Evolutionary conservation across 2,113 vertebrate species (phyloP).

Genomic region (Prionailurus bengalensis): DNA sequence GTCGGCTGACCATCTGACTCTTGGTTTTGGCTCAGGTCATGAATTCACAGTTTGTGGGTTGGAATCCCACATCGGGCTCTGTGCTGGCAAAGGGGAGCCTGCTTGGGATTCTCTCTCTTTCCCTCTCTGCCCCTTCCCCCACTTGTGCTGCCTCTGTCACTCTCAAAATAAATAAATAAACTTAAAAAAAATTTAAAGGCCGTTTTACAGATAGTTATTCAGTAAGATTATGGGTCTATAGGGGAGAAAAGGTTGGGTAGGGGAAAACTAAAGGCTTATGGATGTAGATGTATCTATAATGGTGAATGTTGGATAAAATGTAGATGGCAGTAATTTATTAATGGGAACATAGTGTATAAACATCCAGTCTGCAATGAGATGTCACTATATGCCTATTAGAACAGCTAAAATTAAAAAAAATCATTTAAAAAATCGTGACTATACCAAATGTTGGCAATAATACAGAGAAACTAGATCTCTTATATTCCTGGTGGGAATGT

Average conservation of each 20-base stretch:
- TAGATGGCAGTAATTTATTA: not conserved
- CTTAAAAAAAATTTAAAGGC: not conserved
- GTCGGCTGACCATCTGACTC: too few species aligned
- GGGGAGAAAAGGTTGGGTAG: not conserved
- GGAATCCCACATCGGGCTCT: too few species aligned
- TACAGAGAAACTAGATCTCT: not conserved
- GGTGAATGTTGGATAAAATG: not conserved
- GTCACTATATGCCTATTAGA: not conserved
- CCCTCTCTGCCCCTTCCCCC: too few species aligned
- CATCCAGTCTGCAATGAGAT: not conserved
- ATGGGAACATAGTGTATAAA: not conserved
- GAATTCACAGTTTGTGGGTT: too few species aligned
- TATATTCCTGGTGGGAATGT: not conserved
- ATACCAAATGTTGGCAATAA: not conserved
- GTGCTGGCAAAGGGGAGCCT: too few species aligned
- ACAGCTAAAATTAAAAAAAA: not conserved
- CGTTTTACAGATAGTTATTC: conserved; percentile 4
- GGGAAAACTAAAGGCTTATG: not conserved
- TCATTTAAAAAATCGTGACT: not conserved
- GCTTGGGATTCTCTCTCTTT: too few species aligned
- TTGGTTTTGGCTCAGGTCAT: too few species aligned
- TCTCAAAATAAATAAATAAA: too few species aligned
- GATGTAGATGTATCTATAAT: not conserved
- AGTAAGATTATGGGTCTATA: not conserved
- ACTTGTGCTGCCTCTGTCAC: too few species aligned